Conservation (phyloP, 1,140 invertebrate genomes). For the Lepidurus apus region DNA sequence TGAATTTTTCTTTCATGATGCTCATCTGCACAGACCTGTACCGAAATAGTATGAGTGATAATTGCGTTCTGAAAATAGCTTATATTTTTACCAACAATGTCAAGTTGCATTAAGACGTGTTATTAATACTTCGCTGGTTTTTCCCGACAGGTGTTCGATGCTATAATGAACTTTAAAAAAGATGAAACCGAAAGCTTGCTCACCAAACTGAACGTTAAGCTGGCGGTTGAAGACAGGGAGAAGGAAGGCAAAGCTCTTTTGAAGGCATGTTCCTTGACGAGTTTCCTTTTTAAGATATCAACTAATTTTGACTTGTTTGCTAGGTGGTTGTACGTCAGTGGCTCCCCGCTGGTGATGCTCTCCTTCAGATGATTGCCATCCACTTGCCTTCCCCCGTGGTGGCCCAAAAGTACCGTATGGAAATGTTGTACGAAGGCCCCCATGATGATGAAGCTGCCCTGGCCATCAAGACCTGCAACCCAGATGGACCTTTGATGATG, state of each 20-base stretch:
- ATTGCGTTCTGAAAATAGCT: not conserved
- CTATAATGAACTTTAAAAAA: constrained; percentile 97
- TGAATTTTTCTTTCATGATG: constrained; percentile 36
- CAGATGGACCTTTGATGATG: constrained; percentile 98
- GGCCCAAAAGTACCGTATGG: constrained; percentile 98
- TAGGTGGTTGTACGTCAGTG: constrained; percentile 95
- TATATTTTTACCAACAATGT: not conserved
- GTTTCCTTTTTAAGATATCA: not conserved
- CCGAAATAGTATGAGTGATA: constrained; percentile 38
- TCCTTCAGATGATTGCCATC: constrained; percentile 99
- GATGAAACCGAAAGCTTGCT: constrained; percentile 82
- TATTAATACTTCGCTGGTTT: constrained; percentile 27
- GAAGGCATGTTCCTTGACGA: constrained; percentile 51
- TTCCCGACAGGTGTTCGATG: constrained; percentile 71
- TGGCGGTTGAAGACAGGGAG: constrained; percentile 92
- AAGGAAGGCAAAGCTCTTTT: constrained; percentile 87
- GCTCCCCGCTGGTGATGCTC: constrained; percentile 97
- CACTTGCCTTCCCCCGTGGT: constrained; percentile 98
- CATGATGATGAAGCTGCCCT: constrained; percentile 93
- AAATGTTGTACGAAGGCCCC: constrained; percentile 98
- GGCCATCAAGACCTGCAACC: constrained; percentile 87
- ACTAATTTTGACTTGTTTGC: constrained; percentile 34
- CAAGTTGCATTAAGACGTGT: not conserved
- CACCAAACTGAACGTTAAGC: constrained; percentile 82
- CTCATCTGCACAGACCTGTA: constrained; percentile 42